Base-by-base conservation (phyloP, 2,888 invertebrate species). In the Cantharis nigra region DNA sequence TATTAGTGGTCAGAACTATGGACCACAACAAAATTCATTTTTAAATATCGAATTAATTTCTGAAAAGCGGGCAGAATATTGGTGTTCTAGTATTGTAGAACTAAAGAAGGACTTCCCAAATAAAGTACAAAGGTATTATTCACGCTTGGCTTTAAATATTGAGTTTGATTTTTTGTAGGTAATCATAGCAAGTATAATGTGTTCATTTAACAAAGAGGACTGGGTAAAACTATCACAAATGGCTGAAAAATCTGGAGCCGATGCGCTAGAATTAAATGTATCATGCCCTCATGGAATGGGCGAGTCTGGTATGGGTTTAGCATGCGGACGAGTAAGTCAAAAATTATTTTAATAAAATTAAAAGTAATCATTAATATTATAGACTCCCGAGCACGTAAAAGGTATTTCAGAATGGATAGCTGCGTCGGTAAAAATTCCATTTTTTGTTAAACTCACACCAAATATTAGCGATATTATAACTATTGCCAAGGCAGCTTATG, bases 241-340 rank as follows among this genome's bases (percentile, higher is more conserved):
- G 88, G 95, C 97, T 0, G 94, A 95, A 87, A 90, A 90, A 0
- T 91, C 97, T 0, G 98, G 98, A 0, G 94, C 99, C 0, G 98
- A 99, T 89, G 98, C 97, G 0, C 89, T 99, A 13, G 99, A 99
- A 86, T 89, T 99, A 71, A 99, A 99, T 90, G 89, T 99, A 71
- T 98, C 98, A 0, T 99, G 99, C 87, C 99, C 99, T 0, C 99
- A 99, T 88, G 99, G 99, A 7, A 99, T 99, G 98, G 98, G 98
- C 1, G 98, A 98, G 87, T 93, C 95, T 11, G 98, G 98, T 63
- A 99, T 99, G 99, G 99, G 99, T 0, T 90, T 99, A 72, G 99
- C 99, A 69, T 99, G 99, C 88, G 99, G 99, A 76, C 98, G 98
- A 91, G 96, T 95, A 87, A 79, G 64, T 74, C 69, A 7, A 49